These are phyloP conservation scores for Drosophila anomalata DNA, from an alignment of 2,888 invertebrate species.

Conservation along the genomic window DNA sequence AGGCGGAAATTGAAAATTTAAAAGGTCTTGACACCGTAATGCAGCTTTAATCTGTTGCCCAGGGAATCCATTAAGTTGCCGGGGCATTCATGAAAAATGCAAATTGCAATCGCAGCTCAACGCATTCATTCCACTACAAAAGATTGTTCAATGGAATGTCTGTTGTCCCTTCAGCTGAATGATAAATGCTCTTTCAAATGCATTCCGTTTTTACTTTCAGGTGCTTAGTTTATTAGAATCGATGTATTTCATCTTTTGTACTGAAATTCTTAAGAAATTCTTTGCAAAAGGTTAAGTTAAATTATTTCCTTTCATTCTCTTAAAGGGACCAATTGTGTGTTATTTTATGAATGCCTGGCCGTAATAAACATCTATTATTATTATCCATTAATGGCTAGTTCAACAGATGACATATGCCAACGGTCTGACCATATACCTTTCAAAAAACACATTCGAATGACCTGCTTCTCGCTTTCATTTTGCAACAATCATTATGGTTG, in stretches of 20 bases:
- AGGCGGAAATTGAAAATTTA: conserved; percentile 41
- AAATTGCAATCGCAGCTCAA: conserved; percentile 40
- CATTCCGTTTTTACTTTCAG: neutral
- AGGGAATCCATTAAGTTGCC: conserved; percentile 32
- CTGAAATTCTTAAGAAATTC: too few species aligned
- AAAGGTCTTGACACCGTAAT: conserved; percentile 44
- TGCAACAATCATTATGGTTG: conserved; percentile 43
- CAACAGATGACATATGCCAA: neutral
- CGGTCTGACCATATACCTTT: conserved; percentile 6
- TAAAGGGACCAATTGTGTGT: too few species aligned
- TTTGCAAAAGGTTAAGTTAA: too few species aligned
- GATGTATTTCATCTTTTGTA: neutral
- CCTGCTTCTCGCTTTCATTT: conserved; percentile 20
- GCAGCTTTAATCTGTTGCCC: conserved; percentile 40
- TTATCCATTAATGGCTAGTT: neutral
- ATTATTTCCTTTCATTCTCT: too few species aligned
- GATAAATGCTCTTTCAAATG: conserved; percentile 13
- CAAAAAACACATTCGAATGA: neutral
- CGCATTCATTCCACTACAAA: conserved; percentile 22
- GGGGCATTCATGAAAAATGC: conserved; percentile 31
- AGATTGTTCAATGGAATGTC: conserved; percentile 2
- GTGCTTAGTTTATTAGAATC: neutral
- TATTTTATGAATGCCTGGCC: too few species aligned
- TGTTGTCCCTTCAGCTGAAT: neutral
- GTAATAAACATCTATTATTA: neutral